A percentile compares a stretch with the other conserved stretches of the same genome.
phyloP scores from a whole-genome alignment of 2,888 invertebrate species.

The Nebria brevicollis region DNA sequence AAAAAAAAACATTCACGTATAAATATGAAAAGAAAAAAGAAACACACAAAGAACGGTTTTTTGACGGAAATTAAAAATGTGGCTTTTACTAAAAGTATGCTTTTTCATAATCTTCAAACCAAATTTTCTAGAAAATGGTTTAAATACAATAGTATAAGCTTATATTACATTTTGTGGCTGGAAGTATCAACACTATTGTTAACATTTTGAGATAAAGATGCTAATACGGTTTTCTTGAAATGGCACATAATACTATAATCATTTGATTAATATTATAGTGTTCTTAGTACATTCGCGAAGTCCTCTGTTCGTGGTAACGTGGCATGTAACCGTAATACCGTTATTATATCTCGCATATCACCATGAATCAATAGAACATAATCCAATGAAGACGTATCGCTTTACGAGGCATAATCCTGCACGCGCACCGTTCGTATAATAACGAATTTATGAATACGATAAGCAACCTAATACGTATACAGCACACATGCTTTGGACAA shows the following conservation, averaged over 20 bases:
- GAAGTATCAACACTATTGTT: too few species aligned
- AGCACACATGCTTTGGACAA: constrained; percentile 22
- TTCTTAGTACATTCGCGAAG: neutral
- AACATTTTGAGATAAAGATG: too few species aligned
- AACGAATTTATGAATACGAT: constrained; percentile 35
- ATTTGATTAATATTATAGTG: neutral
- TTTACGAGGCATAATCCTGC: constrained; percentile 31
- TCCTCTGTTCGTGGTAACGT: neutral
- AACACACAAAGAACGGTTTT: neutral
- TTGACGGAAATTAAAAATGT: neutral
- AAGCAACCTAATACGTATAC: constrained; percentile 15
- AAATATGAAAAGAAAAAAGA: neutral
- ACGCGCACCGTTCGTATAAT: constrained; percentile 18
- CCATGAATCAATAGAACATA: constrained; percentile 32
- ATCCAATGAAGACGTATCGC: constrained; percentile 36
- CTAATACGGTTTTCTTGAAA: too few species aligned
- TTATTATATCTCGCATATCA: neutral
- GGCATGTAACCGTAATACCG: neutral
- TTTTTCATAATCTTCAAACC: too few species aligned
- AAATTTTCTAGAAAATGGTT: too few species aligned
- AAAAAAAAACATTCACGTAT: neutral
- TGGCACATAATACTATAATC: neutral
- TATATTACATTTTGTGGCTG: too few species aligned
- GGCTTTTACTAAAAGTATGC: too few species aligned
- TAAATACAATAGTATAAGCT: too few species aligned